These are phyloP conservation scores for Tachypleus tridentatus DNA, from an alignment of 1,140 invertebrate genomes.

Conservation along the genomic window DNA sequence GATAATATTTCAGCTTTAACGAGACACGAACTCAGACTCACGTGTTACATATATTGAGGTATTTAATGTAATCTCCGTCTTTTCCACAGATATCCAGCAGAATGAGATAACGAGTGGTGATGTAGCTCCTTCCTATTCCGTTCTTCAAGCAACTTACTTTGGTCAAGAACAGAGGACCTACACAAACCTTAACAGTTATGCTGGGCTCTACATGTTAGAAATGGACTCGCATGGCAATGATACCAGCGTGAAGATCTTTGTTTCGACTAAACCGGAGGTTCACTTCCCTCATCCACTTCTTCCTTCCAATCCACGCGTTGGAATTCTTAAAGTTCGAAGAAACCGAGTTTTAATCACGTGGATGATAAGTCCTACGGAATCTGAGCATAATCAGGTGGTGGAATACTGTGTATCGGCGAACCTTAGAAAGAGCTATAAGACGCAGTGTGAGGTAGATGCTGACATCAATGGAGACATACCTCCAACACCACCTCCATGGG, in stretches of 20 bases:
- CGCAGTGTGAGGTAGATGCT: constrained; percentile 27
- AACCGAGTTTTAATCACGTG: constrained; percentile 24
- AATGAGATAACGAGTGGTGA: too few relatives aligned
- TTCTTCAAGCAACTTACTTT: constrained; percentile 15
- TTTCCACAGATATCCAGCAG: too few relatives aligned
- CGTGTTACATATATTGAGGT: too few relatives aligned
- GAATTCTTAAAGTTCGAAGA: constrained; percentile 16
- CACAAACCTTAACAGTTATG: constrained; percentile 9
- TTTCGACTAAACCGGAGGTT: constrained; percentile 17
- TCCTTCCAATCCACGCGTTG: constrained; percentile 22
- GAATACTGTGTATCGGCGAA: constrained; percentile 31
- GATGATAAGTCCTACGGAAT: constrained; percentile 21
- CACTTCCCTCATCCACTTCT: constrained; percentile 23
- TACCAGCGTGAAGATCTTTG: constrained; percentile 22
- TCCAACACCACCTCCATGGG: constrained; percentile 18
- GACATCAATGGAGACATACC: constrained; percentile 23
- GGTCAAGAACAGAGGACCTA: constrained; percentile 22
- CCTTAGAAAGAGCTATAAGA: constrained; percentile 25
- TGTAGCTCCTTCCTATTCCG: neutral
- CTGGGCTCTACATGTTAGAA: constrained; percentile 27
- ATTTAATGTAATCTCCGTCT: too few relatives aligned
- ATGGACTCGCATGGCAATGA: constrained; percentile 20
- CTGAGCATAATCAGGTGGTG: constrained; percentile 10
- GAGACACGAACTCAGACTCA: too few relatives aligned
- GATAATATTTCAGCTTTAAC: too few relatives aligned